Evolutionary conservation across 2,113 vertebrate species (phyloP).

Genomic region (Leptobrachium ailaonicum): DNA sequence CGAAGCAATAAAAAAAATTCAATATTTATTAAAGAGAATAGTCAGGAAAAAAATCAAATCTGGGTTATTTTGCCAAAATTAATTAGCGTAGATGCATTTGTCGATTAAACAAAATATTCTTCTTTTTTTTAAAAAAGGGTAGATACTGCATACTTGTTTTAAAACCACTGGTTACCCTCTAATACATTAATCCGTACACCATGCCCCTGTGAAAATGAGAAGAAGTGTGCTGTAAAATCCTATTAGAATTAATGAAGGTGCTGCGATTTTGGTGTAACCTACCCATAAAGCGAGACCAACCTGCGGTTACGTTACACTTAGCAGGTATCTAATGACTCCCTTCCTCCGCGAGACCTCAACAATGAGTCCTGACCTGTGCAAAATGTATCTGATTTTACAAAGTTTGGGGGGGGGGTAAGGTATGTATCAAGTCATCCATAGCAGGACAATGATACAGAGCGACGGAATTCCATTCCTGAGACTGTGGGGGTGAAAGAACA

Average conservation of each 20-base stretch:
- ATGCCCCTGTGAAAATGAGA: conserved; percentile 5
- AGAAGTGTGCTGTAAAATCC: conserved; percentile 25
- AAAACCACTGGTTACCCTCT: neutral
- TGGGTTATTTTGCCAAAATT: neutral
- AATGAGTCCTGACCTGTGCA: conserved; percentile 26
- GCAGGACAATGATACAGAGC: conserved; percentile 15
- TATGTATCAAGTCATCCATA: conserved; percentile 30
- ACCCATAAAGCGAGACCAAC: conserved; percentile 29
- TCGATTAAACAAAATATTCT: neutral
- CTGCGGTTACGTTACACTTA: conserved; percentile 17
- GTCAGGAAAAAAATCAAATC: neutral
- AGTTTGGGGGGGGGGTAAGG: neutral
- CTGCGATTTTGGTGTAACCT: neutral
- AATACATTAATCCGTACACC: conserved; percentile 5
- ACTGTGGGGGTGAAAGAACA: conserved; percentile 16
- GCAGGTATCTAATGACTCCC: conserved; percentile 22
- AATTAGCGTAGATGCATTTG: neutral
- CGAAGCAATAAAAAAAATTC: too few relatives aligned
- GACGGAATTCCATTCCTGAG: conserved; percentile 35
- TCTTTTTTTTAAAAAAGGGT: neutral
- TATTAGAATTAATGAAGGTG: conserved; percentile 36
- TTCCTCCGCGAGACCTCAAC: conserved; percentile 12
- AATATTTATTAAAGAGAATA: too few relatives aligned
- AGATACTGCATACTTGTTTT: neutral
- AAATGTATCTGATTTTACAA: conserved; percentile 15